Evolutionary conservation across 2,113 vertebrate species (phyloP), one percentile per base, ranked within the genome.

Genomic region (Planiliza haematocheilus): DNA sequence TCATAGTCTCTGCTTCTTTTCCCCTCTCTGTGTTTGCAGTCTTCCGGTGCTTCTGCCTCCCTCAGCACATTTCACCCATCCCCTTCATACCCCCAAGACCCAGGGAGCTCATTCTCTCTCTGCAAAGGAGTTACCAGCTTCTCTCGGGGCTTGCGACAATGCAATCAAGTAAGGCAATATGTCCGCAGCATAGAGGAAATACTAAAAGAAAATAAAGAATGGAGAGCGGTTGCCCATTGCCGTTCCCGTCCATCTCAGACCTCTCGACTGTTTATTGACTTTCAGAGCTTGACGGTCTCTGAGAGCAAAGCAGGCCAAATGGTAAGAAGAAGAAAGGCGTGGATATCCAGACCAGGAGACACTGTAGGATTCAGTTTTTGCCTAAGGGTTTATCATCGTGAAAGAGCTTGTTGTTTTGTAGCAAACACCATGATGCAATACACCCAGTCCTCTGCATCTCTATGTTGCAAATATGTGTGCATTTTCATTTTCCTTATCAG

Each of bases 91-190:
- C 37, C 65, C 37, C 36, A 66, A 69, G 67, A 55, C 34, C 20
- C 7, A 9, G 16, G 48, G 61, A 80, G 79, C 71, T 77, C 73
- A 72, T 81, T 87, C 69, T 63, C 79, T 74, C 10, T 39, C 66
- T 66, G 60, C 53, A 17, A 62, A 64, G n/a, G 56, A 70, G 78
- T 89, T 91, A 87, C 89, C 86, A 86, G 69, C 74, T 79, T 6
- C 74, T 86, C 84, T 42, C 46, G 72, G 77, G 84, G 74, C 48
- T 74, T 67, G 30, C 80, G 85, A 82, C 77, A 88, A 85, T 77
- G 62, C 84, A 87, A 75, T 87, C 73, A 88, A 76, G 60, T 53
- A 37, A 71, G 59, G 77, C 80, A 74, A 75, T 85, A 79, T 83
- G 83, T 88, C 78, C 45, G 49, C 68, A 75, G 74, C 56, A 30